A percentile compares a stretch with the other conserved stretches of the same genome.
Evolutionary conservation across 2,797 vertebrate genomes (phyloP).

Genomic region (Artibeus jamaicensis): DNA sequence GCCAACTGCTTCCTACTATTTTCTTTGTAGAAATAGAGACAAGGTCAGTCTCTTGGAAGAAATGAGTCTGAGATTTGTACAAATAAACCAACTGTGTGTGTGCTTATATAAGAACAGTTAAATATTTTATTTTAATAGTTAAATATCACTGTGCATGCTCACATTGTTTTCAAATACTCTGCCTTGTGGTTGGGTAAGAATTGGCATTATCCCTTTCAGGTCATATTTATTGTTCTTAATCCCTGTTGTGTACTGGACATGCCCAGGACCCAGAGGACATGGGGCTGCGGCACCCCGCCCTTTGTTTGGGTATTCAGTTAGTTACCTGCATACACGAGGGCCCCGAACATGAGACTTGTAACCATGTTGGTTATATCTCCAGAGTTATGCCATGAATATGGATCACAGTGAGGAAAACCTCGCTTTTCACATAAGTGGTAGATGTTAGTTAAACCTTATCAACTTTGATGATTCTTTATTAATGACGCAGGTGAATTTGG

Average conservation of each 20-base stretch:
- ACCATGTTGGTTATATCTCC: not conserved
- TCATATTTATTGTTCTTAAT: not conserved
- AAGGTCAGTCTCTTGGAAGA: not conserved
- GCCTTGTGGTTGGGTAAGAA: not conserved
- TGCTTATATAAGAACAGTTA: not conserved
- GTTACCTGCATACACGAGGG: not conserved
- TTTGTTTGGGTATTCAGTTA: not conserved
- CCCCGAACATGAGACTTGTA: not conserved
- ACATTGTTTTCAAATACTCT: slow-evolving; percentile 20
- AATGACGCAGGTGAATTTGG: not conserved
- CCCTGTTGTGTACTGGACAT: not conserved
- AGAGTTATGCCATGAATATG: not conserved
- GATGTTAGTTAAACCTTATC: not conserved
- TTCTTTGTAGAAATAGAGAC: slow-evolving; percentile 22
- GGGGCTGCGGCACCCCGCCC: not conserved
- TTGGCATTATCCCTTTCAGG: not conserved
- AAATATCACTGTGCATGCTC: not conserved
- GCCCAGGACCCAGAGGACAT: not conserved
- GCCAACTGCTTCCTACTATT: not conserved
- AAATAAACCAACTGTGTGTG: not conserved
- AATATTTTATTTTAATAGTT: not conserved
- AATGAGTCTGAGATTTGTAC: slow-evolving; percentile 8
- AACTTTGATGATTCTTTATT: not conserved
- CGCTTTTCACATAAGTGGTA: not conserved
- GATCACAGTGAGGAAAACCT: not conserved